Conservation (phyloP, 2,888 invertebrate genomes). For the Artemia sinica region DNA sequence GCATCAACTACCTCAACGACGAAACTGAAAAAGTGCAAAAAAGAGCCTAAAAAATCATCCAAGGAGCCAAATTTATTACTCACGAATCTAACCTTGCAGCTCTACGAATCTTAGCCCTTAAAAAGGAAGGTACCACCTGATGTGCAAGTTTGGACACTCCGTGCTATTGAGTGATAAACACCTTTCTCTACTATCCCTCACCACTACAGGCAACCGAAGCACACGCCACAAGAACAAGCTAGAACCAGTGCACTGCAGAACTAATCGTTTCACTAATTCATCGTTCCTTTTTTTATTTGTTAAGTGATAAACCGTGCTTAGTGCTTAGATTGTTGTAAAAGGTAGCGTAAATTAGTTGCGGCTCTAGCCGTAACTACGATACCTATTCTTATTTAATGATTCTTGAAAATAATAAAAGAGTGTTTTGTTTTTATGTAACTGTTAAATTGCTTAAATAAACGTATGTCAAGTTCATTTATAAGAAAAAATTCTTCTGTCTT, state of each 20-base stretch:
- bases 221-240: neutral
- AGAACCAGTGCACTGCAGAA: neutral
- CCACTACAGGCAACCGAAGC: neutral
- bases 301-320: neutral
- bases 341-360: conserved; percentile 13
- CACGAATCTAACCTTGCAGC: neutral
- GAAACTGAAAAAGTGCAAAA: neutral
- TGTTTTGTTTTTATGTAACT: no score
- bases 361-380: neutral
- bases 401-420: no score
- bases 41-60: neutral
- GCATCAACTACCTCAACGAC: neutral
- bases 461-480: no score
- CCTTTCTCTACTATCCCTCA: neutral
- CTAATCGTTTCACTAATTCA: conserved; percentile 8
- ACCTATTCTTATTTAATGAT: neutral
- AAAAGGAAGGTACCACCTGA: neutral
- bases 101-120: neutral
- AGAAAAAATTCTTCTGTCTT: no score
- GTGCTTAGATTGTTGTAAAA: conserved; percentile 14
- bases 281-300: neutral
- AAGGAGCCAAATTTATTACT: neutral
- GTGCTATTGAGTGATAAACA: neutral
- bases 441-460: no score
- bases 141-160: neutral